phyloP scores from a whole-genome alignment of 2,888 invertebrate species.

The Torymus tubicola region DNA sequence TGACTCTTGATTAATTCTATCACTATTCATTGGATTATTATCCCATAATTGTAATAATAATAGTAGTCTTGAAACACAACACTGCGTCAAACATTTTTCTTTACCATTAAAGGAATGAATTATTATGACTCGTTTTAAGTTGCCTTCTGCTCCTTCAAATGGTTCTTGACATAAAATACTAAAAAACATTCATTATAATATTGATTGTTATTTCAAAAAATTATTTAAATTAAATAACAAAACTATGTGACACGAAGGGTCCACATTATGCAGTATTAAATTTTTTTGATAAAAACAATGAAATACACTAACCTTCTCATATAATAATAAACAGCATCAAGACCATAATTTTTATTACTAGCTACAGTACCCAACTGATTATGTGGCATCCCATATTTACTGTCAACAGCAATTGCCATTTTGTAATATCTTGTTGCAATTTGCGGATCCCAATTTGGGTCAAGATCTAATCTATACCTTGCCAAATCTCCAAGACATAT shows the following conservation, averaged over 20 bases:
- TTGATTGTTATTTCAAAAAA: neutral
- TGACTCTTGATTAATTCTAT: slow-evolving; percentile 72
- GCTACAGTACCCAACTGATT: slow-evolving; percentile 95
- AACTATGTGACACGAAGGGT: too few species aligned
- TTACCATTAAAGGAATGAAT: slow-evolving; percentile 70
- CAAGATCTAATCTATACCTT: slow-evolving; percentile 89
- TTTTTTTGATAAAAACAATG: neutral
- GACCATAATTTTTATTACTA: slow-evolving; percentile 86
- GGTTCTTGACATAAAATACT: slow-evolving; percentile 84
- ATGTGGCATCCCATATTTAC: slow-evolving; percentile 92
- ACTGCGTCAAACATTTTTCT: slow-evolving; percentile 67
- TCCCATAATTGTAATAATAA: slow-evolving; percentile 73
- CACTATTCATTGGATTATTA: slow-evolving; percentile 66
- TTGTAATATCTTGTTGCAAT: slow-evolving; percentile 90
- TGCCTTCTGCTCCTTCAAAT: slow-evolving; percentile 94
- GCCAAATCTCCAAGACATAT: slow-evolving; percentile 94
- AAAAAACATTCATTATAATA: slow-evolving; percentile 53
- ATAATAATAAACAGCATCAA: slow-evolving; percentile 94
- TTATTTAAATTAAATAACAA: neutral
- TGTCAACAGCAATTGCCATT: slow-evolving; percentile 87
- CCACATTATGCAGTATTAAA: too few species aligned
- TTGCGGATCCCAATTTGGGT: slow-evolving; percentile 82
- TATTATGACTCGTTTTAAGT: slow-evolving; percentile 83
- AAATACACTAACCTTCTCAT: slow-evolving; percentile 84
- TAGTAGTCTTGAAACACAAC: slow-evolving; percentile 70